phyloP scores from a whole-genome alignment of 2,113 vertebrate genomes.

The Argyrosomus japonicus region DNA sequence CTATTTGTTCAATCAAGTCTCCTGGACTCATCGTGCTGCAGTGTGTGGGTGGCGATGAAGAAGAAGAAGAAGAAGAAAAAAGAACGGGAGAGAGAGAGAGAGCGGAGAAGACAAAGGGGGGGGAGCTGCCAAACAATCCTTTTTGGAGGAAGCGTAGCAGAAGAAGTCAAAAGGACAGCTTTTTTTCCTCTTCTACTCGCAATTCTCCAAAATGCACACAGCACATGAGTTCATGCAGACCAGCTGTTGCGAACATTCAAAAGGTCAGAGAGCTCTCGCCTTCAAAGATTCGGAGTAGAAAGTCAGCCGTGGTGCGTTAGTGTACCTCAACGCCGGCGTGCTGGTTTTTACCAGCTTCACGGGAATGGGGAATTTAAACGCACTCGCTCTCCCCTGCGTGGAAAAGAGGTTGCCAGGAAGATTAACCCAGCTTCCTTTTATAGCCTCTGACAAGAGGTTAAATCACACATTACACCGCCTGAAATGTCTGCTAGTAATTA shows the following conservation, averaged over 20 bases:
- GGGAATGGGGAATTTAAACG: slow-evolving; percentile 73
- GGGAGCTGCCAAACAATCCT: slow-evolving; percentile 51
- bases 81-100: slow-evolving; percentile 10
- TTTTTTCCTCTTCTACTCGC: slow-evolving; percentile 52
- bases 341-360: slow-evolving; percentile 64
- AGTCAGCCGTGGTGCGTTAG: slow-evolving; percentile 53
- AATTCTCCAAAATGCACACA: slow-evolving; percentile 64
- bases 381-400: slow-evolving; percentile 72
- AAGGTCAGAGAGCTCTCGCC: slow-evolving; percentile 72
- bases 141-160: slow-evolving; percentile 45
- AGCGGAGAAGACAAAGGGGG: slow-evolving; percentile 34
- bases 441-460: slow-evolving; percentile 86
- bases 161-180: slow-evolving; percentile 65
- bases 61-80: slow-evolving; percentile 21
- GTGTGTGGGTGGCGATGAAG: slow-evolving; percentile 62
- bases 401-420: slow-evolving; percentile 83
- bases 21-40: slow-evolving; percentile 57
- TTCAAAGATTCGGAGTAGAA: slow-evolving; percentile 62
- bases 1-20: slow-evolving; percentile 79
- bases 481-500: slow-evolving; percentile 85
- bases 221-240: slow-evolving; percentile 42
- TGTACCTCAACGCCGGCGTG: slow-evolving; percentile 42
- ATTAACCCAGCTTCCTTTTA: slow-evolving; percentile 88
- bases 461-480: slow-evolving; percentile 84
- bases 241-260: slow-evolving; percentile 74